Conservation (phyloP, 2,113 vertebrate species). For the Ciconia boyciana region DNA sequence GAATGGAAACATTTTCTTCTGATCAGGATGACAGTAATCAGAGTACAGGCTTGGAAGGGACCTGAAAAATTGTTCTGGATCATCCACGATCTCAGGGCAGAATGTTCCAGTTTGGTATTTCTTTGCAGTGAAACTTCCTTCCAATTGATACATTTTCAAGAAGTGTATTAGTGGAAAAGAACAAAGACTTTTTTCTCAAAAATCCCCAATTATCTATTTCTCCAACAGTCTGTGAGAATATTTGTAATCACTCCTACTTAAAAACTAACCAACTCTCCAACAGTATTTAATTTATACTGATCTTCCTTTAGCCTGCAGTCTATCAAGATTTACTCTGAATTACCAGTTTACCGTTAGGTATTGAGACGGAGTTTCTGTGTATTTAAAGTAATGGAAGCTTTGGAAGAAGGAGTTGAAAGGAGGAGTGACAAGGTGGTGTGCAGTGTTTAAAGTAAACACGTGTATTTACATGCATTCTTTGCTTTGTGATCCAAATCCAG, state of each 20-base stretch:
- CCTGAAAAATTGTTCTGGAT: background rate
- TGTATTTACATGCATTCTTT: background rate
- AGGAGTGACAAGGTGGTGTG: background rate
- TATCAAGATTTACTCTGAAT: background rate
- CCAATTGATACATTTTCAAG: background rate
- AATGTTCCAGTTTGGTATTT: background rate
- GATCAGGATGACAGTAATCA: background rate
- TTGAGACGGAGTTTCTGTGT: background rate
- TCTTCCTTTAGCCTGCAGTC: background rate
- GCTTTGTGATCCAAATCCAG: background rate
- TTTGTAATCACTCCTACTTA: background rate
- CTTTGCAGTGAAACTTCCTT: background rate
- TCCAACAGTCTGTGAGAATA: background rate
- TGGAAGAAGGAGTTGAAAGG: background rate
- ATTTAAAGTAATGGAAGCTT: background rate
- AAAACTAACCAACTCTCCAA: background rate
- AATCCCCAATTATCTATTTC: background rate
- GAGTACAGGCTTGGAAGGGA: background rate
- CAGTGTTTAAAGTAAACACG: background rate
- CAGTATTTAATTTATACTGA: background rate
- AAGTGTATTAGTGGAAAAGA: background rate
- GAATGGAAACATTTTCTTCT: background rate
- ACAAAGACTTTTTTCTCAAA: background rate
- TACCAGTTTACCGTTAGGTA: background rate
- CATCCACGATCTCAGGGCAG: background rate